These are phyloP conservation scores for Aphyosemion australe DNA, from an alignment of 2,113 vertebrate species.

Conservation along the genomic window DNA sequence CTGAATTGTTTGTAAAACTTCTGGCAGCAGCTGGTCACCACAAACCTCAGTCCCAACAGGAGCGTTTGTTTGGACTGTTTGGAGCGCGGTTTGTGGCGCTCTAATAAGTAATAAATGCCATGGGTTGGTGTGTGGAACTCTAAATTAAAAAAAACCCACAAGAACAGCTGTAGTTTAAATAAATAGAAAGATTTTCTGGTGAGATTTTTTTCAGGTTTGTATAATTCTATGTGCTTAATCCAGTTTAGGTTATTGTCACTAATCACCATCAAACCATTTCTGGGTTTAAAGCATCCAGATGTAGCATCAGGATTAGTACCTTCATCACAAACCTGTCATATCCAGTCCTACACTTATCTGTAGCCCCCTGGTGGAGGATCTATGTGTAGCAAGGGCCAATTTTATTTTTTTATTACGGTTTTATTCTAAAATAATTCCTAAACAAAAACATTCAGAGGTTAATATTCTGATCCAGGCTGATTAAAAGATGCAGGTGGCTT, in stretches of 20 bases:
- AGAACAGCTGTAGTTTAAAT: neutral
- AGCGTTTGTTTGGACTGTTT: slow-evolving; percentile 17
- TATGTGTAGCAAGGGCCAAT: too few species aligned
- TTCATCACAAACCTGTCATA: too few species aligned
- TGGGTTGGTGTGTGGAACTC: neutral
- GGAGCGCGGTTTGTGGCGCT: too few species aligned
- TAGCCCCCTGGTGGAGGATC: too few species aligned
- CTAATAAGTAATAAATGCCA: slow-evolving; percentile 1
- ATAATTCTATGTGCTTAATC: neutral
- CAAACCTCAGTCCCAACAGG: slow-evolving; percentile 6
- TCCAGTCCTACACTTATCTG: too few species aligned
- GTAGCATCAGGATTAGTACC: too few species aligned
- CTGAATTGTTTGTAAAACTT: slow-evolving; percentile 2
- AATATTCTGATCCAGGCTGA: neutral
- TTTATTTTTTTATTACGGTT: too few species aligned
- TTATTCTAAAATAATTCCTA: too few species aligned
- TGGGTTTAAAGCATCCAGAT: too few species aligned
- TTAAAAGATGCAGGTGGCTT: slow-evolving; percentile 61
- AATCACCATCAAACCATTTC: too few species aligned
- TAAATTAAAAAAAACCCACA: neutral
- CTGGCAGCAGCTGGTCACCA: slow-evolving; percentile 5
- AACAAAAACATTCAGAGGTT: too few species aligned
- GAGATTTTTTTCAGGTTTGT: neutral
- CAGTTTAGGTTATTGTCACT: too few species aligned
- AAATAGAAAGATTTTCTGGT: neutral